Base-by-base conservation (phyloP, 2,797 vertebrate species). In the Gymnothorax javanicus region DNA sequence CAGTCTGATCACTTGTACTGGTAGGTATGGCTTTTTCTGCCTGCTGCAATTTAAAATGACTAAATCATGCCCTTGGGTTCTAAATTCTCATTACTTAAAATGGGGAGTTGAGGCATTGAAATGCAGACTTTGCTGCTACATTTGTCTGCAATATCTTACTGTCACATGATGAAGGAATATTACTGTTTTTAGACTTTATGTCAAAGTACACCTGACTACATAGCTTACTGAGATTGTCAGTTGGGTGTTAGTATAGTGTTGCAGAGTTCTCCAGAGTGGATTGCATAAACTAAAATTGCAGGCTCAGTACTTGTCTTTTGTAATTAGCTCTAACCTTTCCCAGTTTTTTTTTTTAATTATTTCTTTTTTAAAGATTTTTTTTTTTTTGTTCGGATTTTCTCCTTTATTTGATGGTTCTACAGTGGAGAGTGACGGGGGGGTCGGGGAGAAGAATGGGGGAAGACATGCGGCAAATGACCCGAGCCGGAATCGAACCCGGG, bases 151-250 rank as follows among this genome's bases (percentile, higher is more conserved):
- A 43, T 1, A 77, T 52, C 11, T 75, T 43, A 15, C 13, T 17
- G 27, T 77, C 73, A 77, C 73, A 77, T 77, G 52, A 77, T 77
- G 73, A 77, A 17, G 33, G 73, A 77, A 77, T 50, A 77, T 52
- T 50, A 77, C 33, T 52, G 73, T 77, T 77, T 77, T 50, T 77
- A 43, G 13, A 52, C 73, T 77, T 77, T 17, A 52, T 50, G 43
- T 15, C 52, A 56, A 52, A n/a, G 17, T 56, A 81, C 77, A 81
- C 50, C 20, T 52, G 17, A 81, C 50, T 11, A 20, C 56, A 52
- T 54, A 56, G 50, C 52, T 81, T 81, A 23, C 77, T 77, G 12
- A 81, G 50, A n/a, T 11, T 81, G 20, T 54, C 27, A 50, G 20
- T 8, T n/a, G 52, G 52, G 77, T 81, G 77, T 81, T 81, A 52